Conservation (phyloP, 2,888 invertebrate species). For the Agonopterix alstromeriana region DNA sequence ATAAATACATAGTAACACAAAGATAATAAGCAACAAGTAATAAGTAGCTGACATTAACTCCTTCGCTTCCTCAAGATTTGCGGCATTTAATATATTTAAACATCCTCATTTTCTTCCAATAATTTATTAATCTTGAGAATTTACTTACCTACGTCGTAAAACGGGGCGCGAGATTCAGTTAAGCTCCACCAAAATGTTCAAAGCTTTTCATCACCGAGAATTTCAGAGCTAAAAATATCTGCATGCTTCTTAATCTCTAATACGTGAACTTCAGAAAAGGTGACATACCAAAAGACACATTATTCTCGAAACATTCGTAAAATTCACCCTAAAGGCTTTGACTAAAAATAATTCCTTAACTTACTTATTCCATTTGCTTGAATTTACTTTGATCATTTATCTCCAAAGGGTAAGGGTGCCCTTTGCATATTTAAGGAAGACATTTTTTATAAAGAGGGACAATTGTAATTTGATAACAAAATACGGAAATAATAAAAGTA, state of each 20-base stretch:
- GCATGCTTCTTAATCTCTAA: neutral
- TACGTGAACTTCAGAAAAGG: neutral
- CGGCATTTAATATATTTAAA: too few species aligned
- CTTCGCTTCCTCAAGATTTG: too few species aligned
- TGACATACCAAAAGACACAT: neutral
- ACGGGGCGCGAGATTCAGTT: neutral
- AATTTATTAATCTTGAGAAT: slow-evolving; percentile 19
- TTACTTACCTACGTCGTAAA: slow-evolving; percentile 9
- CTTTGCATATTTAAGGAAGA: slow-evolving; percentile 13
- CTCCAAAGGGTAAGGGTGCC: slow-evolving; percentile 10
- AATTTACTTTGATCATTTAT: slow-evolving; percentile 20
- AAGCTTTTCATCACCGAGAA: neutral
- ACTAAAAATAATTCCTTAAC: slow-evolving; percentile 1
- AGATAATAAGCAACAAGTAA: too few species aligned
- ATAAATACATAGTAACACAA: too few species aligned
- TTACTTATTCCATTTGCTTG: slow-evolving; percentile 14
- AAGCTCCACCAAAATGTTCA: too few species aligned
- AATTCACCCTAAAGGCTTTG: neutral
- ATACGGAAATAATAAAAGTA: slow-evolving; percentile 3
- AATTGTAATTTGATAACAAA: slow-evolving; percentile 6
- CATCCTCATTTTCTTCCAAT: neutral
- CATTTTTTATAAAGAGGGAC: slow-evolving; percentile 6
- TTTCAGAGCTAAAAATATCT: neutral
- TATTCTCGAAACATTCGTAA: neutral
- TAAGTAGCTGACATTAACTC: too few species aligned